phyloP scores from a whole-genome alignment of 37 sponge, comb jelly and placozoan species.

The Crambe crambe region DNA sequence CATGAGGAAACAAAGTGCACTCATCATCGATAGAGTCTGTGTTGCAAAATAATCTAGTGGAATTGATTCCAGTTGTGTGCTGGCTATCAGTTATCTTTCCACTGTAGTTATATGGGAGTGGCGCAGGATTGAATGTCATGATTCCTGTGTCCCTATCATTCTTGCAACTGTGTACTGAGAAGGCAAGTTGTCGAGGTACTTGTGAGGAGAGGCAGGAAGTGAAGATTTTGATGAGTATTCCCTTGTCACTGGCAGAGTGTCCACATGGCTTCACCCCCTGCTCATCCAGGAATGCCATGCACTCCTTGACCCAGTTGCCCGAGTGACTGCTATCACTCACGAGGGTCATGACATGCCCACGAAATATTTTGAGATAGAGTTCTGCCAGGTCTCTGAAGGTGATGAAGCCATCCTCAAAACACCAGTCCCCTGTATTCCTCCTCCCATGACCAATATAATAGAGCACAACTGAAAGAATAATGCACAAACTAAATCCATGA shows the following conservation, averaged over 20 bases:
- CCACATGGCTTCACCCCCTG: constrained; percentile 65
- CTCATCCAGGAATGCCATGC: constrained; percentile 41
- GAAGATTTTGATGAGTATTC: constrained; percentile 53
- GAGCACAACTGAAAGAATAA: constrained; percentile 28
- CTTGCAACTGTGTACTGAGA: background rate
- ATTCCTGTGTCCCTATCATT: constrained; percentile 22
- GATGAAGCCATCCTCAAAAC: constrained; percentile 47
- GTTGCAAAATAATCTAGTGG: constrained; percentile 1
- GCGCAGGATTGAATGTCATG: background rate
- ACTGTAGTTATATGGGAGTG: too few species aligned
- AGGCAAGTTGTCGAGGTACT: background rate
- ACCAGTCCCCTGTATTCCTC: constrained; percentile 79
- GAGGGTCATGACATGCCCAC: constrained; percentile 47
- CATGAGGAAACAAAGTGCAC: constrained; percentile 5
- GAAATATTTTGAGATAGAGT: constrained; percentile 48
- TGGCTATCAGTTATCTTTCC: background rate
- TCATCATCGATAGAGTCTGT: background rate
- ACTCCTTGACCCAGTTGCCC: constrained; percentile 49
- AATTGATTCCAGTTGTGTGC: background rate
- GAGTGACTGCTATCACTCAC: constrained; percentile 62
- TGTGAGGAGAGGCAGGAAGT: constrained; percentile 39
- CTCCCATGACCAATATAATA: constrained; percentile 72
- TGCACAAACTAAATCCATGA: background rate
- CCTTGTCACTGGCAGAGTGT: constrained; percentile 62
- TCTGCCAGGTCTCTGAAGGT: constrained; percentile 48